These are phyloP conservation scores for Urophycis tenuis DNA, from an alignment of 2,797 vertebrate genomes.

Conservation along the genomic window DNA sequence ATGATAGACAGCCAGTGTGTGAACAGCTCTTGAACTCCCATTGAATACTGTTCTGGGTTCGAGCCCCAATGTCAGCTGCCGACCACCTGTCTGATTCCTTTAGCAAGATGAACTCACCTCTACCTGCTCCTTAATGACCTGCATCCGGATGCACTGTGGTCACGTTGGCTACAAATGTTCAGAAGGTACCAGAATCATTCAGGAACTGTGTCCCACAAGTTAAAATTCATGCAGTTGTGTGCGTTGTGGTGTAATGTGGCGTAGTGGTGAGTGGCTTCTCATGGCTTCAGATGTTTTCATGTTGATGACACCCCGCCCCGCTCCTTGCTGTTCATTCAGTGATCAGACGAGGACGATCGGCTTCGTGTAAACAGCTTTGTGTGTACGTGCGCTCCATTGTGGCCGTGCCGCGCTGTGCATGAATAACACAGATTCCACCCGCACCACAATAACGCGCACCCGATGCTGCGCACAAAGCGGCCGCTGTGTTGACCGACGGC, in stretches of 20 bases:
- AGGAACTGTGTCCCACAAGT: background rate
- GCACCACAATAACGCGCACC: slow-evolving; percentile 59
- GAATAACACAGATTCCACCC: slow-evolving; percentile 63
- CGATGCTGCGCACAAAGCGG: slow-evolving; percentile 55
- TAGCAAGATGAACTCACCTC: background rate
- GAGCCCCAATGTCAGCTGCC: background rate
- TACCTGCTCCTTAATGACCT: background rate
- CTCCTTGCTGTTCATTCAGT: background rate
- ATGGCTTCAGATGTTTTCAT: too few relatives aligned
- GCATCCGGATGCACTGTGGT: background rate
- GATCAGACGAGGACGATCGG: slow-evolving; percentile 45
- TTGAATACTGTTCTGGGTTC: background rate
- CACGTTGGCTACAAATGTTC: background rate
- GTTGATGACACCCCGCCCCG: background rate
- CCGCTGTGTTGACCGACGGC: slow-evolving; percentile 47
- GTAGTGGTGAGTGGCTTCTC: background rate
- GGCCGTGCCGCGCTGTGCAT: slow-evolving; percentile 47
- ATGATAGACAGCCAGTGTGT: background rate
- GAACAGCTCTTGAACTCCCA: background rate
- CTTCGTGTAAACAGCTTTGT: slow-evolving; percentile 61
- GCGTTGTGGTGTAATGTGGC: background rate
- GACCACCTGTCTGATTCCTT: background rate
- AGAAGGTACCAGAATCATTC: background rate
- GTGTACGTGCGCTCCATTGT: slow-evolving; percentile 55
- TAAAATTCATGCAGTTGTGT: background rate